Evolutionary conservation across 2,113 vertebrate species (phyloP).

Genomic region (Gadus macrocephalus): DNA sequence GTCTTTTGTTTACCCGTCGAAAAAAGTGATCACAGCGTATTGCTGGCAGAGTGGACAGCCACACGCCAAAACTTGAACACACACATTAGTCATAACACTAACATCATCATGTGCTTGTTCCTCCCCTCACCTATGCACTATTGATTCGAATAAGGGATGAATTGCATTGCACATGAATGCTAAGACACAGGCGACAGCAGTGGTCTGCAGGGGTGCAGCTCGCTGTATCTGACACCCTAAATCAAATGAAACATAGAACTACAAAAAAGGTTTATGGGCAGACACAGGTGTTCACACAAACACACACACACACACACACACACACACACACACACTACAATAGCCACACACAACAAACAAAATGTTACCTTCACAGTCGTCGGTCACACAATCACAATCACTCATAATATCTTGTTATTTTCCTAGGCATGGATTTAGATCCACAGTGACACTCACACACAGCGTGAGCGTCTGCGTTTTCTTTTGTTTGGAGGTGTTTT

Average conservation of each 20-base stretch:
- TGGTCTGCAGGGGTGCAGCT: neutral
- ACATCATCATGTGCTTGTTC: constrained; percentile 51
- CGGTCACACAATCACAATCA: constrained; percentile 27
- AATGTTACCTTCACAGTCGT: constrained; percentile 27
- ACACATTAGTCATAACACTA: too few species aligned
- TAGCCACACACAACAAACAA: constrained; percentile 23
- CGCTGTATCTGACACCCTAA: too few species aligned
- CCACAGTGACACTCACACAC: constrained; percentile 37
- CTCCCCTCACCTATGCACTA: constrained; percentile 74
- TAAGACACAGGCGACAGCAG: constrained; percentile 38
- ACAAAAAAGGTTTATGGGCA: constrained; percentile 20
- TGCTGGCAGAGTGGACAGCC: constrained; percentile 49
- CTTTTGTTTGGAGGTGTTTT: constrained; percentile 51
- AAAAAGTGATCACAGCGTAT: constrained; percentile 48
- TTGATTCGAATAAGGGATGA: constrained; percentile 64
- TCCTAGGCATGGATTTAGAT: constrained; percentile 26
- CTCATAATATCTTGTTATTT: constrained; percentile 35
- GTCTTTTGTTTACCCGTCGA: constrained; percentile 64
- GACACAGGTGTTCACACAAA: constrained; percentile 18
- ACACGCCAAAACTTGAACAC: constrained; percentile 31
- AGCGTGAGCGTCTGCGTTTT: constrained; percentile 45
- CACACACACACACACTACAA: neutral
- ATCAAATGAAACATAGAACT: too few species aligned
- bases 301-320: neutral
- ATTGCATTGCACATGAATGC: constrained; percentile 57